Base-by-base conservation (phyloP, 1,140 invertebrate genomes). In the Stegodyphus mimosarum region DNA sequence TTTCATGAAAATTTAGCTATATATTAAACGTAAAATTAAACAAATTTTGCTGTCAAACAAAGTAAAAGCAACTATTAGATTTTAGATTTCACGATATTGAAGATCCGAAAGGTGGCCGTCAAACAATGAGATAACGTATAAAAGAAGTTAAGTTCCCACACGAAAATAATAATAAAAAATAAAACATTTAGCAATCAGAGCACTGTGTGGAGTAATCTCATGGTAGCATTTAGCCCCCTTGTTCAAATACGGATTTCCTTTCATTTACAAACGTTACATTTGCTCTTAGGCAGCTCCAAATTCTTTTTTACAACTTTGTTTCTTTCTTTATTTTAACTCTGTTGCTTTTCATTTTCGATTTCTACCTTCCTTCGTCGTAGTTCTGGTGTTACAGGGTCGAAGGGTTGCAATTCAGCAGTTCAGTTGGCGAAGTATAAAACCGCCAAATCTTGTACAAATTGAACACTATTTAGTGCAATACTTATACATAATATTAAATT, bases 191-290 rank as follows among this genome's bases (percentile, higher is more conserved):
- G 17, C 63, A 10, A 7, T 9, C 75, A 50, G 63, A 80, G 77
- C 50, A 52, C n/a, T 60, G 52, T 33, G 3, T 71, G 67, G 77
- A 66, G 77, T 80, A 80, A 83, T 66, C 79, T 83, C 66, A n/a
- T 49, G 79, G 79, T 74, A 83, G 71, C 71, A 63, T 66, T 49
- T n/a, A 15, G 33, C 55, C 9, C 71, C 53, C 71, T 69, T 74
- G 79, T 83, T 83, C 79, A 83, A 83, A 83, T 60, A 83, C 79
- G 79, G 79, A 83, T 83, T 83, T 83, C 79, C 79, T 83, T 74
- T 83, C 79, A 66, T 11, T 83, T 71, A 67, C 63, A 52, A 78
- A 67, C 64, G 75, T 53, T 67, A 50, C 63, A 67, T 78, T 80
- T 80, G 51, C 69, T 71, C 67, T 72, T 55, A 49, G n/a, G 53